These are phyloP conservation scores for Heteractis magnifica DNA, from an alignment of 92 coral and sea anemone genomes.

Conservation along the genomic window DNA sequence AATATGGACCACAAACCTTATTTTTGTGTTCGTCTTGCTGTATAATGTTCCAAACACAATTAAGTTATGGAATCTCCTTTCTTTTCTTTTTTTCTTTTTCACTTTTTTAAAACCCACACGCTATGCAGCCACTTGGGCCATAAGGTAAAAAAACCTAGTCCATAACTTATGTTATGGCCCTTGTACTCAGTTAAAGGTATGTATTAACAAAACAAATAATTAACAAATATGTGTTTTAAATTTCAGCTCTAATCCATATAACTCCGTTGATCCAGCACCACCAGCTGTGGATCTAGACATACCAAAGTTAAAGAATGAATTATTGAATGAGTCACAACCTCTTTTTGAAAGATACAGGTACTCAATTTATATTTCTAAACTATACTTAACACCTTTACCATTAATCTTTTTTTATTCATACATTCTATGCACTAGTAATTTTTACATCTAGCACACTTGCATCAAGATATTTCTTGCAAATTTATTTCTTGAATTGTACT, in stretches of 20 bases:
- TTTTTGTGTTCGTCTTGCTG: too few species aligned
- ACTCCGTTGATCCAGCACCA: conserved; percentile 98
- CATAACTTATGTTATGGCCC: background rate
- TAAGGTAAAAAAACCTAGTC: background rate
- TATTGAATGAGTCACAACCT: conserved; percentile 73
- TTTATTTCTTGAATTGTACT: background rate
- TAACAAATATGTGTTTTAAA: background rate
- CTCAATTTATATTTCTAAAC: background rate
- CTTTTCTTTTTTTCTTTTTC: too few species aligned
- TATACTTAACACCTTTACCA: too few species aligned
- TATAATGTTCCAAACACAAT: too few species aligned
- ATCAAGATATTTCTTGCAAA: background rate
- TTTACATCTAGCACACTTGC: background rate
- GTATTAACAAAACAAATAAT: background rate
- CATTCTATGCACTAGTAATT: background rate
- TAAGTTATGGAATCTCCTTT: too few species aligned
- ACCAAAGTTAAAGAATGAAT: conserved; percentile 43
- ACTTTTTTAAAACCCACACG: too few species aligned
- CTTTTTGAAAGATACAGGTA: conserved; percentile 96
- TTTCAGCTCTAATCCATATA: conserved; percentile 80
- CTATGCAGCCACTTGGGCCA: too few species aligned
- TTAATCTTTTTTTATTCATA: too few species aligned
- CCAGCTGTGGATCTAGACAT: conserved; percentile 61
- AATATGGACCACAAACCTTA: too few species aligned
- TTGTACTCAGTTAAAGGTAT: too few species aligned